phyloP scores from a whole-genome alignment of 2,113 vertebrate species.

The Tringa solitaria region DNA sequence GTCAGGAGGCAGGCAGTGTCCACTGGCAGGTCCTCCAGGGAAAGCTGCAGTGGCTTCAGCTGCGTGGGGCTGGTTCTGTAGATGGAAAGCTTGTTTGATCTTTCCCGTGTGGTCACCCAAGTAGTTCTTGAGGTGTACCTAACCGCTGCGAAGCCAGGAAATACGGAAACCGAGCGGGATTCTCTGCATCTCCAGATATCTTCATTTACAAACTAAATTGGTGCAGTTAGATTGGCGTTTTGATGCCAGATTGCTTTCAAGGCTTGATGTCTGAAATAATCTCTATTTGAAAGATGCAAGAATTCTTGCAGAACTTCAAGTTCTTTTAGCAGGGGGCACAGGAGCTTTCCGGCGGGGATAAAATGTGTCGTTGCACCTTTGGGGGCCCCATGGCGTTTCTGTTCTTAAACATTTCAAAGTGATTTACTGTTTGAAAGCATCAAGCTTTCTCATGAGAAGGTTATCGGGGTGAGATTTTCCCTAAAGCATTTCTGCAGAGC shows the following conservation, averaged over 20 bases:
- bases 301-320: not conserved
- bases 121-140: not conserved
- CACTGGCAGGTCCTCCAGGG: not conserved
- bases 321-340: not conserved
- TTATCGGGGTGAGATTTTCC: not conserved
- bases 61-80: not conserved
- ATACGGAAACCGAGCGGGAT: not conserved
- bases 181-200: not conserved
- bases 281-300: not conserved
- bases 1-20: not conserved
- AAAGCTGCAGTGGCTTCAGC: not conserved
- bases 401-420: not conserved
- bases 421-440: not conserved
- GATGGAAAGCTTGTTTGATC: not conserved
- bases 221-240: not conserved
- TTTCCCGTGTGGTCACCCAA: not conserved
- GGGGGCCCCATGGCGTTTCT: not conserved
- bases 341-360: not conserved
- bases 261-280: not conserved
- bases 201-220: not conserved
- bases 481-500: constrained; percentile 6
- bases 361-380: not conserved
- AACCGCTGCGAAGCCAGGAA: not conserved
- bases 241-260: not conserved
- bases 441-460: not conserved